phyloP scores from a whole-genome alignment of 1,140 invertebrate genomes.

The Scaptomyza hsui region DNA sequence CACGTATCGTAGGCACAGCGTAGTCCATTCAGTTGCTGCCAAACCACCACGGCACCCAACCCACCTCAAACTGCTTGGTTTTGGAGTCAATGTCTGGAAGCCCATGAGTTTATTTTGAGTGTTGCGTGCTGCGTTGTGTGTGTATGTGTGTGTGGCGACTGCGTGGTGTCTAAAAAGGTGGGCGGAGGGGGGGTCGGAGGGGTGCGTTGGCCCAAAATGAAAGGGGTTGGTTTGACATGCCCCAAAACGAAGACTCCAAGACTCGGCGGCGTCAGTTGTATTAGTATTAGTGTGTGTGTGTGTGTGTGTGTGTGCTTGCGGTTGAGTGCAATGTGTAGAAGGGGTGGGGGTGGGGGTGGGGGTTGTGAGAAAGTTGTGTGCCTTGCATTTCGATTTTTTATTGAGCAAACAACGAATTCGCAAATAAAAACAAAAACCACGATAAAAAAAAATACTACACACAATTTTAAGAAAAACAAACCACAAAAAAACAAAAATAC shows the following conservation, averaged over 20 bases:
- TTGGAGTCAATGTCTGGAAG: slow-evolving; percentile 69
- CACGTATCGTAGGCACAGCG: slow-evolving; percentile 31
- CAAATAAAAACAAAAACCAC: slow-evolving; percentile 81
- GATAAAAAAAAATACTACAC: slow-evolving; percentile 76
- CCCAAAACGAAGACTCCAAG: slow-evolving; percentile 18
- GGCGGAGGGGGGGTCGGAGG: neutral
- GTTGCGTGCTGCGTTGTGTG: slow-evolving; percentile 47
- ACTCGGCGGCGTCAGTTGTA: neutral
- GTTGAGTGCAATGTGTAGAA: neutral
- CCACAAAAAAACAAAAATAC: slow-evolving; percentile 47
- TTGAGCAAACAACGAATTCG: slow-evolving; percentile 83
- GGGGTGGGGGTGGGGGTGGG: neutral
- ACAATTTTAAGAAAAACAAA: slow-evolving; percentile 67
- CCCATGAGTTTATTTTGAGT: slow-evolving; percentile 64
- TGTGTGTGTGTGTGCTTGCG: neutral
- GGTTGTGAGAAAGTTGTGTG: slow-evolving; percentile 9
- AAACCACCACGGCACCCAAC: neutral
- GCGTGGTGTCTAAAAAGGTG: slow-evolving; percentile 55
- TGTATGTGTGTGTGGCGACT: slow-evolving; percentile 66
- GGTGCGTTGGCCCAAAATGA: neutral
- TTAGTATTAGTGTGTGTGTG: neutral
- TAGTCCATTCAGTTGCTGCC: slow-evolving; percentile 9
- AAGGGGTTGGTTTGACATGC: neutral
- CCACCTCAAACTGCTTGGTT: slow-evolving; percentile 1
- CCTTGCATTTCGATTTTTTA: slow-evolving; percentile 83